A percentile compares a stretch with the other conserved stretches of the same genome.
phyloP scores from a whole-genome alignment of 2,113 vertebrate genomes.

The Hassar affinis region DNA sequence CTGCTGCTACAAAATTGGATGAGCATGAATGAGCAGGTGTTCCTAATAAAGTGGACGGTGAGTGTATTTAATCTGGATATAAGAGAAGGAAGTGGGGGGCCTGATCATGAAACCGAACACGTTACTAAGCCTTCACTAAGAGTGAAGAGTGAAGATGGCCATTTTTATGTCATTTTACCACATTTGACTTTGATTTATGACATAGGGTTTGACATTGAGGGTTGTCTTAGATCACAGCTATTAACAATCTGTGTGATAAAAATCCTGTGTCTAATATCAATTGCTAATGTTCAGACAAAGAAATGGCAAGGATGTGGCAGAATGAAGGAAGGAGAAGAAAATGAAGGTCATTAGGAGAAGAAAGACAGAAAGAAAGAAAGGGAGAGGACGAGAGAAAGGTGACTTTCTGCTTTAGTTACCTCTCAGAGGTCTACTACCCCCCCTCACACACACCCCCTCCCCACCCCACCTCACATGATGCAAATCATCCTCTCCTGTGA shows the following conservation, averaged over 20 bases:
- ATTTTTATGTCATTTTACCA: background rate
- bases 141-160: background rate
- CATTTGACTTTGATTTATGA: background rate
- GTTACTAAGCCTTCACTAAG: no score
- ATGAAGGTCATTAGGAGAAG: background rate
- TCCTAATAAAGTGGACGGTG: no score
- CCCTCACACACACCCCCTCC: background rate
- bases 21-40: no score
- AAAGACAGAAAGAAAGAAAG: background rate
- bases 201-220: no score
- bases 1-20: no score
- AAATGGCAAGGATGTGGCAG: background rate
- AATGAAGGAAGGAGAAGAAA: background rate
- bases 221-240: no score
- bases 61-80: background rate
- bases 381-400: background rate
- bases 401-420: conserved; percentile 38
- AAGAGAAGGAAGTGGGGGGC: background rate
- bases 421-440: conserved; percentile 22
- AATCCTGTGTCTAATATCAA: background rate
- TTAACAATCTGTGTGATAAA: background rate
- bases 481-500: conserved; percentile 68
- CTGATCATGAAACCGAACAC: no score
- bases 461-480: conserved; percentile 40
- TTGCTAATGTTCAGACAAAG: background rate